phyloP scores from a whole-genome alignment of 1,140 invertebrate genomes.

The Eumaeus atala region DNA sequence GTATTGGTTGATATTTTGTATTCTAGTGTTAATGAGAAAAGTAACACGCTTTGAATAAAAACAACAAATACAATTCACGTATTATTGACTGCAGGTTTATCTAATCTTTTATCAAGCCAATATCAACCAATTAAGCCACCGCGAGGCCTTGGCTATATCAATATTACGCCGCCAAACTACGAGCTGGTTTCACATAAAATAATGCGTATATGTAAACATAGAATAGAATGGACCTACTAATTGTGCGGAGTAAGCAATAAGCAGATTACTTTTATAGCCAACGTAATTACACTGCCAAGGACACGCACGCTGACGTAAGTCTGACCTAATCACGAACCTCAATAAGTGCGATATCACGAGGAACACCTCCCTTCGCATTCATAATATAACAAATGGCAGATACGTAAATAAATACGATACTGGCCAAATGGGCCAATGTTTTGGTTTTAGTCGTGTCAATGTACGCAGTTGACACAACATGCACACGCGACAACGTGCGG shows the following conservation, averaged over 20 bases:
- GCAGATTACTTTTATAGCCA: neutral
- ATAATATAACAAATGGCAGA: neutral
- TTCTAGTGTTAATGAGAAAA: neutral
- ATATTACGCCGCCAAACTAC: slow-evolving; percentile 1
- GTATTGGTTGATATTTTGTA: too few species aligned
- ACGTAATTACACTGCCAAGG: slow-evolving; percentile 42
- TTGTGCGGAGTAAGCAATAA: neutral
- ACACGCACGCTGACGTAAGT: slow-evolving; percentile 48
- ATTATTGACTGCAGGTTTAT: slow-evolving; percentile 59
- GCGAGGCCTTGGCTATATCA: slow-evolving; percentile 14
- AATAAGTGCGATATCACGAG: slow-evolving; percentile 22
- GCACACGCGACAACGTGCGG: slow-evolving; percentile 54
- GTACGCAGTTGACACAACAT: slow-evolving; percentile 56
- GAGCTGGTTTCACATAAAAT: slow-evolving; percentile 14
- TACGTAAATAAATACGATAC: slow-evolving; percentile 18
- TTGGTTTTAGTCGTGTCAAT: slow-evolving; percentile 47
- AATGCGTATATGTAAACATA: slow-evolving; percentile 7
- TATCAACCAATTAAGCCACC: slow-evolving; percentile 56
- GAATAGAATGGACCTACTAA: slow-evolving; percentile 9
- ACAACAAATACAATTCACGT: slow-evolving; percentile 24
- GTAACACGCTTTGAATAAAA: slow-evolving; percentile 13
- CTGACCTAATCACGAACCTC: slow-evolving; percentile 19
- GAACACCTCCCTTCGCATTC: slow-evolving; percentile 13
- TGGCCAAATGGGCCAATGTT: slow-evolving; percentile 32
- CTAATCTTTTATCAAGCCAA: slow-evolving; percentile 64